phyloP scores from a whole-genome alignment of 2,113 vertebrate species.

The Fulica atra region DNA sequence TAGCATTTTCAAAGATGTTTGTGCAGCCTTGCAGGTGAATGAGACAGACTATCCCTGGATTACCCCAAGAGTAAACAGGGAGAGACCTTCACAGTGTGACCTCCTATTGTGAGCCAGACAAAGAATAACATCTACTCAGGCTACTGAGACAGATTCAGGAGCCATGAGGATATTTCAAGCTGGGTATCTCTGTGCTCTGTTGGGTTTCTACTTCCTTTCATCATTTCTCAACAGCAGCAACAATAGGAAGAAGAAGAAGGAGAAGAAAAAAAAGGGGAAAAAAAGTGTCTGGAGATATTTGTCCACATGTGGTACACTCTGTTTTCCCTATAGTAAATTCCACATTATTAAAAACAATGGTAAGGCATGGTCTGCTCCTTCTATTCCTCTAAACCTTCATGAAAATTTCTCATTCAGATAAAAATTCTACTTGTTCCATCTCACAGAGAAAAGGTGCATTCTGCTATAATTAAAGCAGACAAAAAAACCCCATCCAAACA shows the following conservation, averaged over 20 bases:
- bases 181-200: not conserved
- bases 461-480: not conserved
- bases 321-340: not conserved
- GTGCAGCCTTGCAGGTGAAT: not conserved
- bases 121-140: not conserved
- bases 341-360: not conserved
- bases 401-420: not conserved
- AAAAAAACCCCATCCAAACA: not conserved
- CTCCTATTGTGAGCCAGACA: not conserved
- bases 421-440: not conserved
- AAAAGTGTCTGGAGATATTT: not conserved
- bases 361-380: not conserved
- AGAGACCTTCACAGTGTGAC: not conserved
- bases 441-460: not conserved
- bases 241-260: not conserved
- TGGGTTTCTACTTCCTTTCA: not conserved
- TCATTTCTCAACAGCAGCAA: not conserved
- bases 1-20: not conserved
- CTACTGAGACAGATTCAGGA: not conserved
- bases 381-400: not conserved
- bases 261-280: not conserved
- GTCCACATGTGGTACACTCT: not conserved
- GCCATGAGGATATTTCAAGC: not conserved
- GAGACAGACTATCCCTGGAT: not conserved
- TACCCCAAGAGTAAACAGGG: not conserved